Evolutionary conservation across 2,113 vertebrate genomes (phyloP), one percentile per base, ranked within the genome.

Genomic region (Cryptoleucopteryx plumbea): DNA sequence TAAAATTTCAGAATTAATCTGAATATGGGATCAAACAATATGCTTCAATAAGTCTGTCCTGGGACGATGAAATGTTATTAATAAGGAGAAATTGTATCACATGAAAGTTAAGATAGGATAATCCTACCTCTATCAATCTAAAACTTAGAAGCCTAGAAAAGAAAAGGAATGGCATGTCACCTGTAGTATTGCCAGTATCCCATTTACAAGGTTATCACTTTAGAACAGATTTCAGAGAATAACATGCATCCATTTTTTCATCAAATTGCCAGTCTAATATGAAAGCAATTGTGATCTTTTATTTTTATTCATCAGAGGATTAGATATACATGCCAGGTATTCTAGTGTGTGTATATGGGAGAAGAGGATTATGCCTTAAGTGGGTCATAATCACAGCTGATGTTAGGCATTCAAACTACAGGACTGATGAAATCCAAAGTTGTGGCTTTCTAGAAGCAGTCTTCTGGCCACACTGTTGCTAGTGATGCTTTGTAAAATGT

Each of bases 301-400:
- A 47, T 86, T 70, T 90, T 81, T 53, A 45, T 77, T 70, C 26
- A 13, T 12, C 50, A 67, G 40, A 61, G 38, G 81, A 83, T 92
- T 73, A 77, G 62, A 55, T 36, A 42, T 3, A 27, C 16, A 5
- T 74, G 82, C 38, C 50, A 74, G 58, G 12, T 72, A 66, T 70
- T 66, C n/a, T 29, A 14, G 59, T 31, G 23, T 55, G 34, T 63
- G 23, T 68, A 6, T 59, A 6, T 21, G 31, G 26, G 40, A 34
- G 48, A 95, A 89, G 81, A 55, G 59, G 91, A 78, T 96, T 84
- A 31, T 82, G 38, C 23, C 29, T 62, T 29, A 23, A 81, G 32
- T 34, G 67, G 59, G 59, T 92, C 59, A 31, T 74, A 74, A 9
- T 90, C 74, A 27, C 23, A 63, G 80, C 9, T 55, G 53, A 27